Base-by-base conservation (phyloP, 2,888 invertebrate genomes). In the Doris montereyensis region DNA sequence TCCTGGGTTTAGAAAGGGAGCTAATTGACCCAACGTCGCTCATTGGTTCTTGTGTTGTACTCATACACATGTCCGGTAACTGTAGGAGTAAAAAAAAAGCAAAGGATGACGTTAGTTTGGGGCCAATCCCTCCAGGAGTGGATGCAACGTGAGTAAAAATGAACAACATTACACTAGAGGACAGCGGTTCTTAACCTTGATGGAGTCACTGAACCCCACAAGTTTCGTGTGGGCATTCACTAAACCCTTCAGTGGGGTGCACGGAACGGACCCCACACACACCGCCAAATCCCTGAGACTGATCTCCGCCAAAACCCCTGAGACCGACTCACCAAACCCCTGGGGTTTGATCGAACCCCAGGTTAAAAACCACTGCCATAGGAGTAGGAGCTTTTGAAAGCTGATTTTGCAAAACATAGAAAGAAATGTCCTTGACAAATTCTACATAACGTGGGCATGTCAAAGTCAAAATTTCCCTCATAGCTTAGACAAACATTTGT, bases 11-110 rank as follows among this genome's bases (percentile, higher is more conserved):
- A n/a, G n/a, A n/a, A n/a, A n/a, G n/a, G n/a, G n/a, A n/a, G n/a
- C n/a, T 72, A 71, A 1, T 65, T 58, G 58, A 84, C 21, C 84
- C 84, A 84, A 4, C 82, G 70, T 67, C 83, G 73, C 41, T 83
- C 82, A 34, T 83, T 81, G 1, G 83, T 84, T 34, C 58, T 81
- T 3, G 84, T 84, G 80, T 77, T 83, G 79, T 83, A 84, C 28
- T 83, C 79, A 76, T 83, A 84, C 52, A 83, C 62, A 67, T 79
- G 81, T 13, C 83, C 84, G 4, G 81, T 81, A 24, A 62, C 83
- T 83, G 79, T 28, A 79, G 77, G 8, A 26, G 57, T 58, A 78
- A 75, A 57, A 4, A 30, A 10, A 13, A 57, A 1, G 57, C 28
- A 28, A 26, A n/a, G 21, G 52, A 35, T 0, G 67, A 41, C 52